A percentile compares a stretch with the other conserved stretches of the same genome.
Conservation (phyloP, 1,140 invertebrate genomes). For the Ylistrum balloti region DNA sequence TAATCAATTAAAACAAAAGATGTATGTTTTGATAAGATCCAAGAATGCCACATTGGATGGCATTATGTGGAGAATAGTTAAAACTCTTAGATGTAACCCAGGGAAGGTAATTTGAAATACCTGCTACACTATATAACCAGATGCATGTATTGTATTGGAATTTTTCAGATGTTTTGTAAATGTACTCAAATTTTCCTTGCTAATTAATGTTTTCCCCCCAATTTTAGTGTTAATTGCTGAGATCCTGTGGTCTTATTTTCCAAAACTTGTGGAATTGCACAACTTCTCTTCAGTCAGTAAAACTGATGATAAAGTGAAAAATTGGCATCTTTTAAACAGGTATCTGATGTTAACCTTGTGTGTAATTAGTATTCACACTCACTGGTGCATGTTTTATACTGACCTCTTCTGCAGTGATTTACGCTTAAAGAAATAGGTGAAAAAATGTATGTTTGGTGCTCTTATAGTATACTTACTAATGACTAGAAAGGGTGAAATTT, state of each 20-base stretch:
- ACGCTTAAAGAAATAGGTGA: background rate
- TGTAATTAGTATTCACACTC: background rate
- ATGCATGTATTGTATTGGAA: too few species aligned
- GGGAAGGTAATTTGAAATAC: too few species aligned
- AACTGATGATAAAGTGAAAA: constrained; percentile 79
- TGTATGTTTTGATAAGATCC: too few species aligned
- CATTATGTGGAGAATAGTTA: too few species aligned
- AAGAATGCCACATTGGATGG: too few species aligned
- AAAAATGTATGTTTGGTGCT: too few species aligned
- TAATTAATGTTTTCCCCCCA: background rate
- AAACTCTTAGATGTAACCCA: too few species aligned
- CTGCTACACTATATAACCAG: too few species aligned
- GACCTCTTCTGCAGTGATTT: background rate
- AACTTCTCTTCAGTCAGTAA: constrained; percentile 77
- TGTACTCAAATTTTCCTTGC: too few species aligned
- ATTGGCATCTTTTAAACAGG: constrained; percentile 82
- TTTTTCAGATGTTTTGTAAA: too few species aligned
- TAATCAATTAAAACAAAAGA: too few species aligned
- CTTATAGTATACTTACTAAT: too few species aligned
- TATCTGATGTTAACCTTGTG: constrained; percentile 51
- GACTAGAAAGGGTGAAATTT: background rate
- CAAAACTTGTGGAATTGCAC: constrained; percentile 80
- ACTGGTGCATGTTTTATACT: background rate
- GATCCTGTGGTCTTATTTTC: constrained; percentile 80
- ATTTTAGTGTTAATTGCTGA: constrained; percentile 81